Evolutionary conservation across 2,888 invertebrate species (phyloP), one percentile per base, ranked within the genome.

Genomic region (Oscheius myriophilus): DNA sequence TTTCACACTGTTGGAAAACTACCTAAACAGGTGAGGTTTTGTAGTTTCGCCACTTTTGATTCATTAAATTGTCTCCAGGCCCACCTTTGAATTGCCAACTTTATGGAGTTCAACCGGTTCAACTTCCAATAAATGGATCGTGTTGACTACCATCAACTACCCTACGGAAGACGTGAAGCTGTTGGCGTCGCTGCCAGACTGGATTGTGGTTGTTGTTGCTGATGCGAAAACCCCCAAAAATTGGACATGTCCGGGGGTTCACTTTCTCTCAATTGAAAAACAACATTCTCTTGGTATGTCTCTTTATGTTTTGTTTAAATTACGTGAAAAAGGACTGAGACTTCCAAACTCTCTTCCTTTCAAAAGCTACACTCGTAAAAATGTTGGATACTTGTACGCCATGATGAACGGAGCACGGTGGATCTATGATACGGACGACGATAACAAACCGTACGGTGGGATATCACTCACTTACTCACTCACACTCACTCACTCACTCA

Each of bases 141-240:
- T n/a, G n/a, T n/a, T n/a, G n/a, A n/a, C n/a, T n/a, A n/a, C n/a
- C n/a, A n/a, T n/a, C n/a, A n/a, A n/a, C n/a, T n/a, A n/a, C n/a
- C n/a, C n/a, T n/a, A n/a, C n/a, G n/a, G n/a, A n/a, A n/a, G n/a
- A n/a, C n/a, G n/a, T n/a, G n/a, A n/a, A n/a, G n/a, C n/a, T n/a
- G n/a, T 43, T 43, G 43, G 52, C 52, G 6, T 14, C 23, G 12
- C 46, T 67, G 25, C 33, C 42, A 6, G 70, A 67, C 41, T 72
- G 72, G 69, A 67, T 59, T 53, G 18, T 72, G 6, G 69, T 70
- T 1, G 72, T 72, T 2, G 72, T 72, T n/a, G 69, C 67, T 0
- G 72, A 72, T 25, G 67, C 58, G 3, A 72, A 72, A 41, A 72
- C 72, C 23, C 72, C 72, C 0, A 9, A 39, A 12, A 46, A 72